A percentile compares a stretch with the other conserved stretches of the same genome.
Conservation (phyloP, 1,140 invertebrate genomes). For the Chironomus striatipennis region DNA sequence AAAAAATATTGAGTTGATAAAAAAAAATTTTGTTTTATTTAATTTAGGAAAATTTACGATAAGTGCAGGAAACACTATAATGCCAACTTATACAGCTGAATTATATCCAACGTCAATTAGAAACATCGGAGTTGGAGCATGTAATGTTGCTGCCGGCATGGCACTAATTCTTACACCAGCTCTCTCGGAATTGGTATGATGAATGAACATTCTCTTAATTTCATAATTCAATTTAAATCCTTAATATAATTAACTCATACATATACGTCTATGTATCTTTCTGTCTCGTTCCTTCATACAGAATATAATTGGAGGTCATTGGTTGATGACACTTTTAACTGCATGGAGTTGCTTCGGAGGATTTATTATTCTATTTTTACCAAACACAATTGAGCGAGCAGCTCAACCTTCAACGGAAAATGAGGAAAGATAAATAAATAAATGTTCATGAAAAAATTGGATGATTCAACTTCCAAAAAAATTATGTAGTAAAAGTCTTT, state of each 20-base stretch:
- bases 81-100: conserved; percentile 65
- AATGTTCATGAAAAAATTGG: not conserved
- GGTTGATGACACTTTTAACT: conserved; percentile 41
- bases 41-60: conserved; percentile 52
- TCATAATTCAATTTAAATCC: conserved; percentile 26
- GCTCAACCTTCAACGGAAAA: not conserved
- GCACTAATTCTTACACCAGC: conserved; percentile 63
- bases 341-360: conserved; percentile 41
- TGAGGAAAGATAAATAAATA: conserved; percentile 29
- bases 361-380: conserved; percentile 39
- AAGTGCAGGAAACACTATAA: conserved; percentile 58
- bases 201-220: not conserved
- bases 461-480: not conserved
- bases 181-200: conserved; percentile 58
- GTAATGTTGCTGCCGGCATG: conserved; percentile 58
- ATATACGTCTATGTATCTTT: conserved; percentile 28
- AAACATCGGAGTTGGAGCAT: conserved; percentile 62
- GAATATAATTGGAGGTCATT: conserved; percentile 39
- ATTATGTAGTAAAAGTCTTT: not conserved
- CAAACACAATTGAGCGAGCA: conserved; percentile 34
- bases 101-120: conserved; percentile 62
- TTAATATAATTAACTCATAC: conserved; percentile 1
- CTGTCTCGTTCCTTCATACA: conserved; percentile 28
- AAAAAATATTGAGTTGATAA: not conserved
- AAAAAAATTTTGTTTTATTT: not conserved